Percentiles rank a stretch among this genome's conserved stretches.
Evolutionary conservation across 2,888 invertebrate species (phyloP).

Genomic region (Oxycera nigricornis): DNA sequence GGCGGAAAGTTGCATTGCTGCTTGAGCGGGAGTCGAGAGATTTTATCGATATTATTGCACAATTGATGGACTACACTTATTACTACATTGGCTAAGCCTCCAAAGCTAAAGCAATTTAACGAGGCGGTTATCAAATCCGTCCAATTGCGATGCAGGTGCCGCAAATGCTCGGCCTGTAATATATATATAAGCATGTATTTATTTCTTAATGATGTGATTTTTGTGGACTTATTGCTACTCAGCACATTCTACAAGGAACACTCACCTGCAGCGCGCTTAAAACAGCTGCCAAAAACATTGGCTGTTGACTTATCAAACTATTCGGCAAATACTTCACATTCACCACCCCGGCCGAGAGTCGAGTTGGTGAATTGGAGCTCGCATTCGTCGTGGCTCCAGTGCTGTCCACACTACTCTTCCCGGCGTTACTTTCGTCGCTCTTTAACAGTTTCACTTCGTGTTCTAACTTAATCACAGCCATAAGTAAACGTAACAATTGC

Average conservation of each 20-base stretch:
- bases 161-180: slow-evolving; percentile 66
- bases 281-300: slow-evolving; percentile 82
- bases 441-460: slow-evolving; percentile 70
- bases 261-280: slow-evolving; percentile 73
- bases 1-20: slow-evolving; percentile 65
- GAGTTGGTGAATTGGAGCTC: slow-evolving; percentile 52
- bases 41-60: slow-evolving; percentile 72
- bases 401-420: slow-evolving; percentile 51
- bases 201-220: no score
- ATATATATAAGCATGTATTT: no score
- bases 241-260: no score
- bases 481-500: slow-evolving; percentile 71
- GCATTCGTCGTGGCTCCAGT: slow-evolving; percentile 50
- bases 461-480: slow-evolving; percentile 78
- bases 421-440: slow-evolving; percentile 58
- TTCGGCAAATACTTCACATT: slow-evolving; percentile 70
- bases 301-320: slow-evolving; percentile 76
- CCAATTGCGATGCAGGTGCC: slow-evolving; percentile 83
- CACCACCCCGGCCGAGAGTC: slow-evolving; percentile 55
- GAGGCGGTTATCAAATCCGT: slow-evolving; percentile 80
- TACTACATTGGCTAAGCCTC: slow-evolving; percentile 76
- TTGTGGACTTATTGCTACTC: no score
- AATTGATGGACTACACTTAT: slow-evolving; percentile 81
- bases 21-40: slow-evolving; percentile 60
- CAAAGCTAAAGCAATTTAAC: slow-evolving; percentile 78